These are phyloP conservation scores for Heterohyrax brucei DNA, from an alignment of 2,797 vertebrate genomes.

Conservation along the genomic window DNA sequence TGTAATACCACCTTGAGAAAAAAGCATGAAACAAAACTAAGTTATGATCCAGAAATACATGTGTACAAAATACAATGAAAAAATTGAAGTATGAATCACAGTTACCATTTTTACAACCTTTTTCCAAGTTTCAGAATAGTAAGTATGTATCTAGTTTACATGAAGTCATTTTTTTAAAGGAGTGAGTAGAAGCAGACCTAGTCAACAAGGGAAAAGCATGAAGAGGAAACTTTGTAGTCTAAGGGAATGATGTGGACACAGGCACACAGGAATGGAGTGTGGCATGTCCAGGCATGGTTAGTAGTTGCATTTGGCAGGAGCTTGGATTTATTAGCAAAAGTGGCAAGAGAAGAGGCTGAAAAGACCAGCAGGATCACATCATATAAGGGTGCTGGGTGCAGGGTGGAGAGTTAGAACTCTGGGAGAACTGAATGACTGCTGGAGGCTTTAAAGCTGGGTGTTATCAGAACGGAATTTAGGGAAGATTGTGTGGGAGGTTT, in stretches of 20 bases:
- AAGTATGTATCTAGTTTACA: background rate
- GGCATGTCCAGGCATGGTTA: background rate
- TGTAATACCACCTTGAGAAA: background rate
- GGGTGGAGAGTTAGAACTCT: background rate
- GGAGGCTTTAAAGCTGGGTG: background rate
- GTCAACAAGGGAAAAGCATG: background rate
- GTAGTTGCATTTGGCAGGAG: background rate
- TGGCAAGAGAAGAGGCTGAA: background rate
- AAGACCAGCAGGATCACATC: background rate
- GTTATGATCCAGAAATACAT: background rate
- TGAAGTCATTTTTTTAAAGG: constrained; percentile 22
- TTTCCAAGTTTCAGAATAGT: background rate
- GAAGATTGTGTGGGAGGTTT: background rate
- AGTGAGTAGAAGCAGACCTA: background rate
- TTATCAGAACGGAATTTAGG: background rate
- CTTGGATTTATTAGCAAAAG: background rate
- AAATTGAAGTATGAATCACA: background rate
- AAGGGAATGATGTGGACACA: background rate
- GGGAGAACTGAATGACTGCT: background rate
- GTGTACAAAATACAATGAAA: constrained; percentile 9
- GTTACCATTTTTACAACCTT: background rate
- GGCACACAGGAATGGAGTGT: background rate
- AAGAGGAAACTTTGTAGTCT: background rate
- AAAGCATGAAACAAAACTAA: constrained; percentile 4
- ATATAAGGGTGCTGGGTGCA: background rate